Percentiles rank a stretch among this genome's conserved stretches.
phyloP scores from a whole-genome alignment of 2,113 vertebrate genomes.

The Serilophus lunatus region DNA sequence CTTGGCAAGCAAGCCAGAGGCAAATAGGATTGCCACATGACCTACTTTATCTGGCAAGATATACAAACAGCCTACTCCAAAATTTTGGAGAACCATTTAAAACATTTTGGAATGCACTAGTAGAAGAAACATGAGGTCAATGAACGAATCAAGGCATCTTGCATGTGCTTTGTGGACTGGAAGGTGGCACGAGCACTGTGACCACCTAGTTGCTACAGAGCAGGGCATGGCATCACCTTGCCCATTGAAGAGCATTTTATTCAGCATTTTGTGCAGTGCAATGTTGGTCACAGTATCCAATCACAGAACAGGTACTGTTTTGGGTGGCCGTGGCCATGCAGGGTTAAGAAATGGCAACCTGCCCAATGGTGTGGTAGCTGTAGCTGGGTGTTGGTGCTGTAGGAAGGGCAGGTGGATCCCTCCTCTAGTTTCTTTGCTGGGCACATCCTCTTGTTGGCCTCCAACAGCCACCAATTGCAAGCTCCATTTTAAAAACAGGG shows the following conservation, averaged over 20 bases:
- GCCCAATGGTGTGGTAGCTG: rapidly evolving
- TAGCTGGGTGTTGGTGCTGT: rapidly evolving
- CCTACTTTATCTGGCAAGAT: constrained; percentile 10
- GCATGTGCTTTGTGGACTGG: background rate
- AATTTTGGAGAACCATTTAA: background rate
- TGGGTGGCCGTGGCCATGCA: rapidly evolving
- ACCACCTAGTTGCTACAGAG: rapidly evolving
- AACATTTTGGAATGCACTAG: background rate
- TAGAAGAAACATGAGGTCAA: background rate
- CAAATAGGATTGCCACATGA: constrained; percentile 34
- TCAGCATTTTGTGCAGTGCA: background rate
- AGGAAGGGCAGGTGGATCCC: background rate
- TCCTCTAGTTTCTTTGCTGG: background rate
- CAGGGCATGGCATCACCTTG: background rate
- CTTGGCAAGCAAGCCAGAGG: constrained; percentile 5
- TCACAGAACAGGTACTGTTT: background rate
- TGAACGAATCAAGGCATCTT: background rate
- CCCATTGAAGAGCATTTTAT: rapidly evolving
- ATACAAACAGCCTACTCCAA: background rate
- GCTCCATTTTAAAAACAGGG: background rate
- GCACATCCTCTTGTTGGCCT: background rate
- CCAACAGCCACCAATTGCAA: background rate
- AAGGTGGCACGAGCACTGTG: background rate
- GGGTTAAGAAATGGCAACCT: background rate
- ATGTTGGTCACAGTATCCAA: rapidly evolving